A percentile compares a stretch with the other conserved stretches of the same genome.
Evolutionary conservation across 2,888 invertebrate genomes (phyloP).

Genomic region (Drosophila emarginata): DNA sequence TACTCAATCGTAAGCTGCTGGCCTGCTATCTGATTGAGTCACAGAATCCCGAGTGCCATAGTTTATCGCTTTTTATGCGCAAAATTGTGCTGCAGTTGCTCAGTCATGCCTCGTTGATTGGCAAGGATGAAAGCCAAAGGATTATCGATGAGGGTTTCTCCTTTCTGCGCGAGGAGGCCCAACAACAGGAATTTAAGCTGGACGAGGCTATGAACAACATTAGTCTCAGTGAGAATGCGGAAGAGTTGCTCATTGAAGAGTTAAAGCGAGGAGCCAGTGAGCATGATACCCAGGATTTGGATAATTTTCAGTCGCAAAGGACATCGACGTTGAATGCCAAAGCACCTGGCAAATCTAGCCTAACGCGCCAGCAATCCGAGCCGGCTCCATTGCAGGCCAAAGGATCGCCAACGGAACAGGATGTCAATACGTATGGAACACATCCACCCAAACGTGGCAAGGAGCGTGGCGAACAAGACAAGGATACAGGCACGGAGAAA

Average conservation of each 20-base stretch:
- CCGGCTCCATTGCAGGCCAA: constrained; percentile 76
- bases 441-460: constrained; percentile 79
- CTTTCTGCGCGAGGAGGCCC: constrained; percentile 79
- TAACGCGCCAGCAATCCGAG: constrained; percentile 81
- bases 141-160: constrained; percentile 79
- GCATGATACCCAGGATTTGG: constrained; percentile 71
- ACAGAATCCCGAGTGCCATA: constrained; percentile 92
- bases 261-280: constrained; percentile 76
- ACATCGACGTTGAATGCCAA: constrained; percentile 66
- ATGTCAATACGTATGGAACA: constrained; percentile 76
- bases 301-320: constrained; percentile 72
- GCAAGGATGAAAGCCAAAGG: constrained; percentile 77
- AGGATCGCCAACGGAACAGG: constrained; percentile 39
- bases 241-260: constrained; percentile 81
- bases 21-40: constrained; percentile 95
- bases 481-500: constrained; percentile 72
- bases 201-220: constrained; percentile 80
- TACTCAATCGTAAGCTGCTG: constrained; percentile 88
- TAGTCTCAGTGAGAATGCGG: constrained; percentile 79
- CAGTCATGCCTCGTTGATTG: constrained; percentile 85
- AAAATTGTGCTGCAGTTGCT: constrained; percentile 93
- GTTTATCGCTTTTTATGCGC: constrained; percentile 92
- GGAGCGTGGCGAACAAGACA: constrained; percentile 70
- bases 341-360: constrained; percentile 42
- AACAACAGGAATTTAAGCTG: constrained; percentile 79